phyloP scores from a whole-genome alignment of 2,113 vertebrate species.

The Oncorhynchus masou region DNA sequence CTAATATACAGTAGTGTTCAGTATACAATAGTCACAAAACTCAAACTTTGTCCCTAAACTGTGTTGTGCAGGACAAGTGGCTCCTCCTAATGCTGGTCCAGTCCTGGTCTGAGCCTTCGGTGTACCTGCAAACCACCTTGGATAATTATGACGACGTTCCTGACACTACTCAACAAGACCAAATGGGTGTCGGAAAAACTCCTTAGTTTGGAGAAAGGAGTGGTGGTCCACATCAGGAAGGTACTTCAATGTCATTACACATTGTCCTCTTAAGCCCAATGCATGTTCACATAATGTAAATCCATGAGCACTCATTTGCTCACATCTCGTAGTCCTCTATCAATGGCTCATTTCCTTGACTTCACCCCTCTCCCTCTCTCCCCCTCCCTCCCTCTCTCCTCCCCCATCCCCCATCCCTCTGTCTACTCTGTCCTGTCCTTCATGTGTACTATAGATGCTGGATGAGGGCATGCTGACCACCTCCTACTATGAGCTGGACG shows the following conservation, averaged over 20 bases:
- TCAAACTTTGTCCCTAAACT: not conserved
- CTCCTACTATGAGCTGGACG: conserved; percentile 35
- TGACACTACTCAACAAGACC: conserved; percentile 70
- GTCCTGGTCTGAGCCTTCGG: conserved; percentile 70
- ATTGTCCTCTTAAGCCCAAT: too few relatives aligned
- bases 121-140: conserved; percentile 69
- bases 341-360: too few relatives aligned
- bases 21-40: too few relatives aligned
- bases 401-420: not conserved
- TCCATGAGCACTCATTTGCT: too few relatives aligned
- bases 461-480: conserved; percentile 55
- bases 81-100: conserved; percentile 72
- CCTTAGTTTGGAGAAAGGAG: conserved; percentile 68
- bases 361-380: not conserved
- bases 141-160: conserved; percentile 62
- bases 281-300: too few relatives aligned
- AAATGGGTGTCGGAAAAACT: conserved; percentile 74
- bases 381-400: too few relatives aligned
- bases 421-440: not conserved
- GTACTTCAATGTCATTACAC: conserved; percentile 30
- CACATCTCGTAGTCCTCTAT: too few relatives aligned
- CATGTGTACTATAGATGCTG: conserved; percentile 60
- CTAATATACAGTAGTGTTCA: too few relatives aligned
- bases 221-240: conserved; percentile 72
- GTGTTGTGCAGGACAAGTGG: conserved; percentile 66